Evolutionary conservation across 2,113 vertebrate species (phyloP), one percentile per base, ranked within the genome.

Genomic region (Cepphus grylle): DNA sequence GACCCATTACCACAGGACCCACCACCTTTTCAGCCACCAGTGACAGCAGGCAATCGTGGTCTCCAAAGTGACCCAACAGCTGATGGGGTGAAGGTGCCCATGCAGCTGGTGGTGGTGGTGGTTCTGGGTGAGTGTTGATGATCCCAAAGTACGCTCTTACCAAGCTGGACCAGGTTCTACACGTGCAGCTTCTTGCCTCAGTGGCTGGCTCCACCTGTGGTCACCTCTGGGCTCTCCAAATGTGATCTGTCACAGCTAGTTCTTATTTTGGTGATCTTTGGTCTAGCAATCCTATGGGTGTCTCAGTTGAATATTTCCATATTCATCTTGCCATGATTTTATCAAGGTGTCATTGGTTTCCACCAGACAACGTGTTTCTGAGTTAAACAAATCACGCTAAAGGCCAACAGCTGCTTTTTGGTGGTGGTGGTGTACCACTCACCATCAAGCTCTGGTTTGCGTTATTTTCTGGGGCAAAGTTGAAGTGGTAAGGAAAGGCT

Each of bases 21-120:
- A 26, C 15, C 43, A 30, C 15, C 36, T 59, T 65, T 66, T 52
- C 16, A 72, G 19, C 38, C 8, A 7, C 16, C 2, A 2, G 22
- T 21, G 34, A 56, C 6, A n/a, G 19, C 4, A 2, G 15, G 18
- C 15, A 18, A 7, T 50, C n/a, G 8, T 34, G 27, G 49, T 38
- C 32, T 58, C 22, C 42, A 43, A 26, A 15, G 56, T 0, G 1
- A 11, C 27, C 30, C 0, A 0, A 20, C 21, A 45, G 23, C 13
- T 63, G 32, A 38, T 25, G 9, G 29, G 29, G 14, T 23, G 38
- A 65, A 42, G 50, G 25, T 52, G 34, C 19, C 20, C 17, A 30
- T 40, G 16, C 3, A 3, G 22, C 36, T 47, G 56, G 19, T 38
- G 70, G 18, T 38, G 70, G 18, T 9, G 32, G 6, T 50, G 27